A percentile compares a stretch with the other conserved stretches of the same genome.
Evolutionary conservation across 2,113 vertebrate species (phyloP).

Genomic region (Pavo muticus): DNA sequence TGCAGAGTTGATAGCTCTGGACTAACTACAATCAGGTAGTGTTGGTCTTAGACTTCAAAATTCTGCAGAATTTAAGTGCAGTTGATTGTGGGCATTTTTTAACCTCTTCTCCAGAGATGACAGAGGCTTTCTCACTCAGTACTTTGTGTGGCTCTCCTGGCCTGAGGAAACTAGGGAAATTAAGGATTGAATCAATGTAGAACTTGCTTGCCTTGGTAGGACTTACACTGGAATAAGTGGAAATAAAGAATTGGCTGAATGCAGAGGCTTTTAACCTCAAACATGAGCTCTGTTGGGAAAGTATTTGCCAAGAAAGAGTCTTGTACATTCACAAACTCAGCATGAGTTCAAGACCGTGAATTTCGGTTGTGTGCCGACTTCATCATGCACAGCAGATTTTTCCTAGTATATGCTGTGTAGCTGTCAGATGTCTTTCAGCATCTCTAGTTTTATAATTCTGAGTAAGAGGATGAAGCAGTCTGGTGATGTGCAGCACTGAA

Average conservation of each 20-base stretch:
- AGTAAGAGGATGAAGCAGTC: not conserved
- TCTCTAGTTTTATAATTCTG: not conserved
- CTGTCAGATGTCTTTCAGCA: not conserved
- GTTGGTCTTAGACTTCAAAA: not conserved
- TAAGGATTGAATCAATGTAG: not conserved
- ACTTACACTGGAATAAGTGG: not conserved
- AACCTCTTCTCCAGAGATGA: not conserved
- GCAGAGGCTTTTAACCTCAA: not conserved
- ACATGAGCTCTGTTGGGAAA: not conserved
- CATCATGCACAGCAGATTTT: not conserved
- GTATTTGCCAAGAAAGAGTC: not conserved
- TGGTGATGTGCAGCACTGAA: not conserved
- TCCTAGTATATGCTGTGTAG: not conserved
- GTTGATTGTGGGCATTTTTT: not conserved
- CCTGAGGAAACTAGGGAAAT: not conserved
- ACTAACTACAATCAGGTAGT: not conserved
- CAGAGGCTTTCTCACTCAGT: rapidly evolving
- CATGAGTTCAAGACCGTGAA: not conserved
- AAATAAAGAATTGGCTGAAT: not conserved
- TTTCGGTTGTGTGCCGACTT: not conserved
- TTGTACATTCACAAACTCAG: not conserved
- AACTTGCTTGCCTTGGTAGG: not conserved
- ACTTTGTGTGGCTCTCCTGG: not conserved
- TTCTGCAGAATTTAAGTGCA: not conserved
- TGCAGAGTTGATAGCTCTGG: not conserved